Evolutionary conservation across 2,113 vertebrate genomes (phyloP).

Genomic region (Phrynosoma platyrhinos): DNA sequence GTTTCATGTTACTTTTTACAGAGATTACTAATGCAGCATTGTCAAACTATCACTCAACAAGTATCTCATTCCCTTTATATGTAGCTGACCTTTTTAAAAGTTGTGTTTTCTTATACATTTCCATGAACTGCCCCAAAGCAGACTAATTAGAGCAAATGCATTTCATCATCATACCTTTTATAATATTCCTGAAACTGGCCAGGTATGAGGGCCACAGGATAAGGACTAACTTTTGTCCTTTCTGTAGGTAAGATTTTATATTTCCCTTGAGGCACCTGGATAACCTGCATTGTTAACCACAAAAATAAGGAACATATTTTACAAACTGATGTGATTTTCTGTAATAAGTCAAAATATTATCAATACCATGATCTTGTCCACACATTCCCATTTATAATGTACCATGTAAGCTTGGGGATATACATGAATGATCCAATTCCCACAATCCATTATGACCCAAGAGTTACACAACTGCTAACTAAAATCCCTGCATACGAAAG

Average conservation of each 20-base stretch:
- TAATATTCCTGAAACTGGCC: conserved; percentile 99
- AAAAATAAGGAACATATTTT: conserved; percentile 30
- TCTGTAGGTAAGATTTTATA: conserved; percentile 93
- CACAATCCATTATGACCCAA: not conserved
- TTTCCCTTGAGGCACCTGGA: conserved; percentile 96
- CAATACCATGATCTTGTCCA: not conserved
- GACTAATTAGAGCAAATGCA: not conserved
- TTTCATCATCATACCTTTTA: conserved; percentile 85
- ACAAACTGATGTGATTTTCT: not conserved
- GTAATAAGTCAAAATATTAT: not conserved
- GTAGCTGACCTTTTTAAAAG: not conserved
- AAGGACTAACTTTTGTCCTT: conserved; percentile 91
- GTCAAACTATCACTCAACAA: not conserved
- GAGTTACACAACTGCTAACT: not conserved
- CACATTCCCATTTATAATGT: not conserved
- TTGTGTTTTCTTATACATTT: not conserved
- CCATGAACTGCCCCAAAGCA: not conserved
- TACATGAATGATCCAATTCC: not conserved
- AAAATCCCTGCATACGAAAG: not conserved
- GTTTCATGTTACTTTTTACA: not conserved
- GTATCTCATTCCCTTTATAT: not conserved
- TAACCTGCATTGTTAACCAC: conserved; percentile 81
- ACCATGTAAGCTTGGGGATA: not conserved
- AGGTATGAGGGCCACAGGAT: conserved; percentile 97
- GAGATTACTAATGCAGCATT: not conserved